Conservation (phyloP, 2,797 vertebrate species). For the Pelodytes ibericus region DNA sequence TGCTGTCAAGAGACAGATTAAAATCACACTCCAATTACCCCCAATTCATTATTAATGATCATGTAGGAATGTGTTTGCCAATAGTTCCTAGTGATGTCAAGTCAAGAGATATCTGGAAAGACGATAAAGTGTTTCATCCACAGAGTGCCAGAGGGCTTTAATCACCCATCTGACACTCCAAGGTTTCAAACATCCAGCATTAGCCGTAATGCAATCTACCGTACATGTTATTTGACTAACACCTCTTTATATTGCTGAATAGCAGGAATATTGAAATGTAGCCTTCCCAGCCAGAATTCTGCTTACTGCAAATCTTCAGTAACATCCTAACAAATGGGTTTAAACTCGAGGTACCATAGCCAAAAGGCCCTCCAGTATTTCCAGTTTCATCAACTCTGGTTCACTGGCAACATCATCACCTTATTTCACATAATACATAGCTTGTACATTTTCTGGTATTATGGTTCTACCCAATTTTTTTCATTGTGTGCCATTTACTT, state of each 20-base stretch:
- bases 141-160: neutral
- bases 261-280: neutral
- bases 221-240: neutral
- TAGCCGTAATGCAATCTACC: neutral
- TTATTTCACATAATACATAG: too few relatives aligned
- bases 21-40: constrained; percentile 7
- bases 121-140: neutral
- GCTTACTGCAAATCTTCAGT: too few relatives aligned
- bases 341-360: too few relatives aligned
- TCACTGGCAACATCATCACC: too few relatives aligned
- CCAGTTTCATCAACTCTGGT: too few relatives aligned
- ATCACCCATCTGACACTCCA: constrained; percentile 3
- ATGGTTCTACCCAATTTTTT: too few relatives aligned
- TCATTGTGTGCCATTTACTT: too few relatives aligned
- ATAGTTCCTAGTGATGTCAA: constrained; percentile 1
- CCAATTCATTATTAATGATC: constrained; percentile 8
- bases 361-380: too few relatives aligned
- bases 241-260: neutral
- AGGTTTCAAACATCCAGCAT: neutral
- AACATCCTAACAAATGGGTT: too few relatives aligned
- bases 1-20: constrained; percentile 9
- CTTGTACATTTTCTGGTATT: too few relatives aligned
- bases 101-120: neutral
- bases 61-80: constrained; percentile 7
- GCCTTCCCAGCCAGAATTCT: too few relatives aligned